Conservation (phyloP, 1,140 invertebrate species). For the Hirudo medicinalis region DNA sequence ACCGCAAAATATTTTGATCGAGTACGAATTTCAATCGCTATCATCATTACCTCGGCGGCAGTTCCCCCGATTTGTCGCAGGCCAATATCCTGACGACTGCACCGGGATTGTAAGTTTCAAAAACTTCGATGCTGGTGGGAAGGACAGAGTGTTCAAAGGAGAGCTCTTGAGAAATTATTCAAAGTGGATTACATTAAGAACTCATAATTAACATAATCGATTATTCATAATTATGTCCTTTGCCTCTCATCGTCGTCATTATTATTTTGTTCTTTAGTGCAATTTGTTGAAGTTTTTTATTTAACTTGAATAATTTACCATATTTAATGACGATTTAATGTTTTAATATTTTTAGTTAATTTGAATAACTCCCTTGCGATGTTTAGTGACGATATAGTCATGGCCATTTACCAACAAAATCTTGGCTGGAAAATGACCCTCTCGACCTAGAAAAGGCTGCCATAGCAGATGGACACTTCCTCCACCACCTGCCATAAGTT, state of each 20-base stretch:
- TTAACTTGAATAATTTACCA: no score
- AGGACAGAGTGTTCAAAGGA: slow-evolving; percentile 58
- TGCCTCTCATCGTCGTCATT: no score
- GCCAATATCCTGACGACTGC: slow-evolving; percentile 70
- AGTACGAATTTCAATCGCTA: no score
- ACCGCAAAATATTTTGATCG: slow-evolving; percentile 14
- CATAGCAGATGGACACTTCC: slow-evolving; percentile 55
- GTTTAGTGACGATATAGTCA: neutral
- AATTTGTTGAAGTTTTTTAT: no score
- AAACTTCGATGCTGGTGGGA: slow-evolving; percentile 62
- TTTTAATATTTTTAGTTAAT: no score
- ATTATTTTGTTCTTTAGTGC: no score
- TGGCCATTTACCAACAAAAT: slow-evolving; percentile 61
- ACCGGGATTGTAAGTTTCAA: slow-evolving; percentile 79
- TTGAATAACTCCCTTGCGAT: no score
- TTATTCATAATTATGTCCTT: no score
- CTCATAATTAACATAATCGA: no score
- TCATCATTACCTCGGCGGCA: no score
- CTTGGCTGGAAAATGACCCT: slow-evolving; percentile 59
- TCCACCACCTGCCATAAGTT: slow-evolving; percentile 80
- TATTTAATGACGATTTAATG: no score
- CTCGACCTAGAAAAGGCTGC: slow-evolving; percentile 53
- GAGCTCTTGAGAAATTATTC: slow-evolving; percentile 39
- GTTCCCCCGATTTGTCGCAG: slow-evolving; percentile 30
- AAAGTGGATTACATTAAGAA: no score